phyloP scores from a whole-genome alignment of 2,113 vertebrate species.

The Corythornis cristatus region DNA sequence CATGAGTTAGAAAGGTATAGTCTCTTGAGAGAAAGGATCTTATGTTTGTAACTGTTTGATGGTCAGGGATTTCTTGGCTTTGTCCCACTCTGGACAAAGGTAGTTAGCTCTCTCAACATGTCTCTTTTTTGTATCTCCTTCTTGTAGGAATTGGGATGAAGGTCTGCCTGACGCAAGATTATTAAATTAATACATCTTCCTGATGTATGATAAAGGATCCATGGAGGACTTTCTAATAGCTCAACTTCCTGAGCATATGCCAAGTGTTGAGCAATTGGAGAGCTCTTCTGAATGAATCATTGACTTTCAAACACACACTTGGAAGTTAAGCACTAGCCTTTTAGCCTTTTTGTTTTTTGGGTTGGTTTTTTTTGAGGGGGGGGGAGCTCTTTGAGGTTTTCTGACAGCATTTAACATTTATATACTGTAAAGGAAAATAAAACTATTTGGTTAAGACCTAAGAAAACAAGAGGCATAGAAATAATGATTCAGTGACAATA shows the following conservation, averaged over 20 bases:
- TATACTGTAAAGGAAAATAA: too few relatives aligned
- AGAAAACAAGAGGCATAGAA: too few relatives aligned
- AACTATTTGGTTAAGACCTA: too few relatives aligned
- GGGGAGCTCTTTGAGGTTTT: too few relatives aligned
- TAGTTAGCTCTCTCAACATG: neutral
- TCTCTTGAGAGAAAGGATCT: neutral
- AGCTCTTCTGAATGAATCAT: neutral
- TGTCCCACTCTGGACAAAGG: neutral
- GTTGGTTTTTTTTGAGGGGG: too few relatives aligned
- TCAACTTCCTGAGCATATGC: neutral
- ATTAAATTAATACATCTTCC: neutral
- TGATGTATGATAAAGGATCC: neutral
- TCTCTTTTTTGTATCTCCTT: neutral
- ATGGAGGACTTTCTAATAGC: neutral
- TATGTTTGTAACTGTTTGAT: neutral
- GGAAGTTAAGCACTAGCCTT: neutral
- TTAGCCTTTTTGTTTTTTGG: too few relatives aligned
- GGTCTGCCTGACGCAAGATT: neutral
- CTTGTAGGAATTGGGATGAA: neutral
- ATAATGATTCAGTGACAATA: too few relatives aligned
- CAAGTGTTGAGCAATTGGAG: neutral
- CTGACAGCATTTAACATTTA: too few relatives aligned
- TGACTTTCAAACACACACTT: neutral
- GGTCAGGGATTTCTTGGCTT: neutral
- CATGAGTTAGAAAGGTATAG: neutral